These are phyloP conservation scores for Idaea aversata DNA, from an alignment of 2,888 invertebrate species.

Conservation along the genomic window DNA sequence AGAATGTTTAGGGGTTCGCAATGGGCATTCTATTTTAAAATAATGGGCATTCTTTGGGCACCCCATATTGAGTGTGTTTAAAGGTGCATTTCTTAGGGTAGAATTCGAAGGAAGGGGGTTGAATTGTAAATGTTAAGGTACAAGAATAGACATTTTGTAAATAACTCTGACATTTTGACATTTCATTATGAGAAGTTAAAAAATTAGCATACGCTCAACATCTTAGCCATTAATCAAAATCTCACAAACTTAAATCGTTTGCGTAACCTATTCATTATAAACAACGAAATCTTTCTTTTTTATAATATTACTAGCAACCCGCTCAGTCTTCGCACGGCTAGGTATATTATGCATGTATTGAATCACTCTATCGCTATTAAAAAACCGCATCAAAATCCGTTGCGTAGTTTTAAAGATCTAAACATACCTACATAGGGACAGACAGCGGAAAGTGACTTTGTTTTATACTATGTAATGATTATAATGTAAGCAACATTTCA, in stretches of 20 bases:
- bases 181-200: not conserved
- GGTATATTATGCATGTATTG: no score
- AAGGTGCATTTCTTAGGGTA: slow-evolving; percentile 1
- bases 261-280: no score
- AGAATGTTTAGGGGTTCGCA: not conserved
- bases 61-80: not conserved
- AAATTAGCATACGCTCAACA: not conserved
- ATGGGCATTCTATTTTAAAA: slow-evolving; percentile 1
- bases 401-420: no score
- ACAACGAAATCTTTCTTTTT: no score
- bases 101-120: slow-evolving; percentile 3
- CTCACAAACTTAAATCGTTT: not conserved
- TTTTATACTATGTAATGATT: no score
- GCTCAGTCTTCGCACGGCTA: no score
- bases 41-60: not conserved
- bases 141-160: slow-evolving; percentile 1
- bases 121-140: slow-evolving; percentile 2
- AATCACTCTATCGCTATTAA: no score
- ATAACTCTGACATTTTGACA: not conserved
- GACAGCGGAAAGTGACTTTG: no score
- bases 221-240: not conserved
- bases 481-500: no score
- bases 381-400: no score
- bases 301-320: no score
- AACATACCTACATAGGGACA: no score